Evolutionary conservation across 2,113 vertebrate species (phyloP), one percentile per base, ranked within the genome.

Genomic region (Willisornis vidua): DNA sequence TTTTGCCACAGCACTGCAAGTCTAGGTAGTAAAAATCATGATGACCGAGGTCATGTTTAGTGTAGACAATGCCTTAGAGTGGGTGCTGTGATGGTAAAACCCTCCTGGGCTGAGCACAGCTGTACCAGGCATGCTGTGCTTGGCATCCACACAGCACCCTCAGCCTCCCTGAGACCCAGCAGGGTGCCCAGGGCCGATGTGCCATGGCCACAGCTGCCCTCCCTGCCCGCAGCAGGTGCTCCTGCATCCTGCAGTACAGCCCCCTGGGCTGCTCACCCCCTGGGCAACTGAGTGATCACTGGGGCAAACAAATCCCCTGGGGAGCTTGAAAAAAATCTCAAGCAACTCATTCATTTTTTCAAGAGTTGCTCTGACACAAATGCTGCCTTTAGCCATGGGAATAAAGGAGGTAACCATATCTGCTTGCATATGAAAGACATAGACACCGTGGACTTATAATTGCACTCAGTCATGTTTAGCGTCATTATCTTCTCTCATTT

Each of bases 401-500:
- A 78, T 91, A 86, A 93, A 90, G 35, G 68, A 89, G 35, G 89
- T 78, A 91, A 91, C 65, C 11, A 2, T 90, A 91, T 90, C 93
- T 93, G 61, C 77, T 89, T 72, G 49, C 7, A 3, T 71, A 71
- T 74, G 87, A 76, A 78, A 84, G 84, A 33, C 68, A 62, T 43
- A 63, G 86, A 17, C 54, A 20, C 48, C 3, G 0, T 59, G 57
- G 62, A 72, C 89, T 87, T 94, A 72, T 6, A 92, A 92, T 81
- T 94, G 77, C 81, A 49, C 17, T 41, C 45, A n/a, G n/a, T 96
- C 52, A 12, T 59, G 73, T 92, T 91, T 63, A 65, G 49, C 3
- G 2, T 66, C 54, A 68, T 95, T 96, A 87, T 96, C 70, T 90
- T 65, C 71, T 82, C 87, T 89, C 77, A 35, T 78, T 94, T 93